Percentiles rank a stretch among this genome's conserved stretches.
Conservation (phyloP, 2,113 vertebrate species). For the Grallaria varia region DNA sequence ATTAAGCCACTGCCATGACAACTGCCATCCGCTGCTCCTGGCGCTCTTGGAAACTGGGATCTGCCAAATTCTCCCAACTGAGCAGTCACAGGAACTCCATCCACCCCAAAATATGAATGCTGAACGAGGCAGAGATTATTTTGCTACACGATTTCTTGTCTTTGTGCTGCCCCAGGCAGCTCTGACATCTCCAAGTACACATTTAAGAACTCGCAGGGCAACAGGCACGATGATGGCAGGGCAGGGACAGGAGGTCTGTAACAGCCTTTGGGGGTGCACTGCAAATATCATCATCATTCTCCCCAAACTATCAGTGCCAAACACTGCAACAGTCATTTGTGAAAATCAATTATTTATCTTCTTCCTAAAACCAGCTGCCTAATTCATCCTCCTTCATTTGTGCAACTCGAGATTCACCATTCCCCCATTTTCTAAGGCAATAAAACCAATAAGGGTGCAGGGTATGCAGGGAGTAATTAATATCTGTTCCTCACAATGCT, state of each 20-base stretch:
- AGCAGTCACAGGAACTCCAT: constrained; percentile 52
- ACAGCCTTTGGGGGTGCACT: not conserved
- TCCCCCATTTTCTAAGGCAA: not conserved
- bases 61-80: constrained; percentile 33
- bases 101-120: constrained; percentile 13
- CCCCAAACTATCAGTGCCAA: not conserved
- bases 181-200: not conserved
- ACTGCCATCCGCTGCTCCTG: constrained; percentile 32
- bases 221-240: fast-evolving
- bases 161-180: not conserved
- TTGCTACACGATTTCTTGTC: not conserved
- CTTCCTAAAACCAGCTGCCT: not conserved
- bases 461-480: not conserved
- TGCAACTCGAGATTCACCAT: not conserved
- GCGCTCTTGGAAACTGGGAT: not conserved
- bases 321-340: not conserved
- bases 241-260: not conserved
- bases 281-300: not conserved
- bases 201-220: no score
- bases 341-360: not conserved
- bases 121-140: not conserved
- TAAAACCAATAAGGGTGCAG: not conserved
- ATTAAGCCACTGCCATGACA: constrained; percentile 42
- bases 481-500: not conserved
- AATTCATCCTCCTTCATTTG: not conserved